Evolutionary conservation across 2,888 invertebrate genomes (phyloP).

Genomic region (Onthophagus sagittarius): DNA sequence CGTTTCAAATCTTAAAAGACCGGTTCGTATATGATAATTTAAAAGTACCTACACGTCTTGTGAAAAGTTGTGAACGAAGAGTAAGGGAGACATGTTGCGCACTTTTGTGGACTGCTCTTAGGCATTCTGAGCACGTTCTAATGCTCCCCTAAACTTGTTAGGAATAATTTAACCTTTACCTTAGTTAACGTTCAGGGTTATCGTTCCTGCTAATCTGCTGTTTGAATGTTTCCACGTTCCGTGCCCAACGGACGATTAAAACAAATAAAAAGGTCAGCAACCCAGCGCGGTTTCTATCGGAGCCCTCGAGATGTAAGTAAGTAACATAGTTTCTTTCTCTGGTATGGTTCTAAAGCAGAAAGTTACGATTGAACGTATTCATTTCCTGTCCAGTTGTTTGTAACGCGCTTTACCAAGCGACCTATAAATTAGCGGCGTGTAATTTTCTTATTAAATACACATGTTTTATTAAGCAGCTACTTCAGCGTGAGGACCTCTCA

Average conservation of each 20-base stretch:
- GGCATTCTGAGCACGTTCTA: constrained; percentile 20
- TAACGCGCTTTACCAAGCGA: neutral
- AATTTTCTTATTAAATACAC: neutral
- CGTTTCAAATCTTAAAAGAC: neutral
- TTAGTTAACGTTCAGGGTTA: constrained; percentile 17
- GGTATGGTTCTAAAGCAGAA: neutral
- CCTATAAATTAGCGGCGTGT: neutral
- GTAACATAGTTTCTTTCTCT: neutral
- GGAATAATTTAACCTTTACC: constrained; percentile 24
- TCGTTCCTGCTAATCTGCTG: constrained; percentile 3
- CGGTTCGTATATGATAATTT: neutral
- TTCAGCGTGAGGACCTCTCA: neutral
- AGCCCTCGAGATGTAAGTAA: neutral
- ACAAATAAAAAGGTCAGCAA: neutral
- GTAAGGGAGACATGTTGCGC: neutral
- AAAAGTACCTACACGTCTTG: neutral
- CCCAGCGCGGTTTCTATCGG: neutral
- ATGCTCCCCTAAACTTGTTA: constrained; percentile 20
- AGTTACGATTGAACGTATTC: neutral
- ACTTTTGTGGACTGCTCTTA: neutral
- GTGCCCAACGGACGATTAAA: neutral
- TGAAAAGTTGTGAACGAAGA: neutral
- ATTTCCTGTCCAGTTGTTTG: neutral
- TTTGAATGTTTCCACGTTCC: constrained; percentile 10
- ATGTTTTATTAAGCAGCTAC: neutral